Evolutionary conservation across 2,888 invertebrate genomes (phyloP).

Genomic region (Epistrophella euchroma): DNA sequence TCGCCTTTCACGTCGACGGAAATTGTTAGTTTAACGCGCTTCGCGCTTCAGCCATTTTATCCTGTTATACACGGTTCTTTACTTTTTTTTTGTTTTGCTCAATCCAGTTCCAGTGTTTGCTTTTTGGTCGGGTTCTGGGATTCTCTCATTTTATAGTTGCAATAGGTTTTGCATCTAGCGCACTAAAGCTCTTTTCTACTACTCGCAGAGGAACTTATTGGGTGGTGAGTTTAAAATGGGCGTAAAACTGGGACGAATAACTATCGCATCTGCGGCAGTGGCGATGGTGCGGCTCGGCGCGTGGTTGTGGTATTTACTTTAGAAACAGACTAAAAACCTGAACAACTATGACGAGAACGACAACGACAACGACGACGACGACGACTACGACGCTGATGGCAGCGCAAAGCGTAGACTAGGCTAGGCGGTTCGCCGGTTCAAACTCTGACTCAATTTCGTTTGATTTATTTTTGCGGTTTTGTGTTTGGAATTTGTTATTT

Average conservation of each 20-base stretch:
- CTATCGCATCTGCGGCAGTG: constrained; percentile 65
- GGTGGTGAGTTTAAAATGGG: constrained; percentile 63
- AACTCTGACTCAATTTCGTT: constrained; percentile 73
- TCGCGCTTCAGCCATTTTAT: constrained; percentile 69
- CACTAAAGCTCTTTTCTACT: not conserved
- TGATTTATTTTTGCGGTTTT: constrained; percentile 75
- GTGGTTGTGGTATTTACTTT: constrained; percentile 69
- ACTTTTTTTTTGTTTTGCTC: not conserved
- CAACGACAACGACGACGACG: constrained; percentile 4
- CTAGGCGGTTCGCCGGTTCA: constrained; percentile 60
- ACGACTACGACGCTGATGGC: constrained; percentile 15
- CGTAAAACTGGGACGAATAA: constrained; percentile 58
- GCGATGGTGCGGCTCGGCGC: constrained; percentile 37
- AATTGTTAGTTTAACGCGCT: constrained; percentile 76
- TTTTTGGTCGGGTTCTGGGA: constrained; percentile 42
- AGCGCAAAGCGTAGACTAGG: constrained; percentile 11
- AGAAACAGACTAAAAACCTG: constrained; percentile 40
- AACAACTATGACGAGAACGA: constrained; percentile 3
- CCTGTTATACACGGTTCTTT: constrained; percentile 38
- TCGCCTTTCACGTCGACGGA: constrained; percentile 71
- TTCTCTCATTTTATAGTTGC: constrained; percentile 12
- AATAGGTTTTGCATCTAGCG: not conserved
- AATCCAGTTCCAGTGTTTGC: constrained; percentile 21
- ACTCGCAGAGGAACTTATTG: not conserved
- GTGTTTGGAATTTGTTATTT: constrained; percentile 74